Conservation (phyloP, 2,888 invertebrate species). For the Zygaena filipendulae region DNA sequence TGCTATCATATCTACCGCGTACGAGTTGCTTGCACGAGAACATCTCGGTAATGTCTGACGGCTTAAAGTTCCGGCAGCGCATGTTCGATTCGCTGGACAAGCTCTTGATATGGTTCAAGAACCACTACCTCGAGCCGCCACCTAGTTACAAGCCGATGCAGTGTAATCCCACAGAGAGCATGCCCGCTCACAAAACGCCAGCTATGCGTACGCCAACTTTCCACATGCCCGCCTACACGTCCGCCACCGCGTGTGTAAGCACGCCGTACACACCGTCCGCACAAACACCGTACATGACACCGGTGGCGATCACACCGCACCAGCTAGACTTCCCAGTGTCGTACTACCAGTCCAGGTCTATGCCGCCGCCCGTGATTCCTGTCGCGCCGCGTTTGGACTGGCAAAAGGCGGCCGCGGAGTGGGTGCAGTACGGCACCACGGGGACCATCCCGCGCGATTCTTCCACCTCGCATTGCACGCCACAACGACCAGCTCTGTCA, state of each 20-base stretch:
- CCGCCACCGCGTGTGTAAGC: constrained; percentile 76
- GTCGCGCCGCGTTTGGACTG: constrained; percentile 73
- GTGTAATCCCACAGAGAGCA: constrained; percentile 78
- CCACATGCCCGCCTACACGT: constrained; percentile 78
- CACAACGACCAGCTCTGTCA: constrained; percentile 20
- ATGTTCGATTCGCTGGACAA: constrained; percentile 83
- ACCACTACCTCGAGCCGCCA: constrained; percentile 93
- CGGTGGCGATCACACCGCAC: constrained; percentile 83
- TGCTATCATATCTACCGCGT: constrained; percentile 93
- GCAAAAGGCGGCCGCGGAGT: constrained; percentile 87
- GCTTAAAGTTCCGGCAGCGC: constrained; percentile 89
- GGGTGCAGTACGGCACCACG: constrained; percentile 72
- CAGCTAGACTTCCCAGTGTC: constrained; percentile 56
- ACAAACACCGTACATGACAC: constrained; percentile 95
- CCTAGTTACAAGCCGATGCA: constrained; percentile 77
- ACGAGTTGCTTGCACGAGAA: constrained; percentile 90
- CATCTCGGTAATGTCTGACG: constrained; percentile 91
- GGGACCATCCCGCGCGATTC: constrained; percentile 34
- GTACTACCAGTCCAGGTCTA: constrained; percentile 30
- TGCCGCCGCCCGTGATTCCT: constrained; percentile 55
- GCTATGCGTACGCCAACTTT: constrained; percentile 70
- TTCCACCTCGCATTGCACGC: constrained; percentile 43
- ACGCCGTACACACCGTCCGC: constrained; percentile 93
- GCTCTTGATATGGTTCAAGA: constrained; percentile 96
- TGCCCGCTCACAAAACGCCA: constrained; percentile 73